phyloP scores from a whole-genome alignment of 2,113 vertebrate species.

The Nipponia nippon region DNA sequence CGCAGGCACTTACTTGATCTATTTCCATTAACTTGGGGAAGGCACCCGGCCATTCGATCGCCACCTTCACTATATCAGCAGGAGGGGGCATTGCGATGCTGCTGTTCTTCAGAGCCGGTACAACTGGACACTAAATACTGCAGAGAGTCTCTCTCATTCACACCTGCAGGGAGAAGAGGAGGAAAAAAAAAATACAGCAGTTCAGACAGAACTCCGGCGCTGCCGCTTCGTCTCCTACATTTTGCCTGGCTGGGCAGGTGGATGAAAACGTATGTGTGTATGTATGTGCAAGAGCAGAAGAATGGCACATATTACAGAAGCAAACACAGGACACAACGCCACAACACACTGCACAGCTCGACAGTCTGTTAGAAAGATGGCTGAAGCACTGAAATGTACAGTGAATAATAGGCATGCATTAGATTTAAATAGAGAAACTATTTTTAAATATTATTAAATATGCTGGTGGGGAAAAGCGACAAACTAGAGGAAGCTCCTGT shows the following conservation, averaged over 20 bases:
- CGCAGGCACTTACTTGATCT: constrained; percentile 85
- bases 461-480: not conserved
- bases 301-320: not conserved
- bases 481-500: not conserved
- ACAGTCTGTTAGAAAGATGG: constrained; percentile 52
- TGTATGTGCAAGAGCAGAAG: not conserved
- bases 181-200: not conserved
- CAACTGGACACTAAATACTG: constrained; percentile 37
- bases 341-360: not conserved
- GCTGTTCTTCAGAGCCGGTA: not conserved
- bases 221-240: not conserved
- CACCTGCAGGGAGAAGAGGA: constrained; percentile 45
- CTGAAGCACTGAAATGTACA: constrained; percentile 41
- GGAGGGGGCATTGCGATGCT: constrained; percentile 88
- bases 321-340: not conserved
- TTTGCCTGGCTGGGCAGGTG: constrained; percentile 19
- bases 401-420: constrained; percentile 53
- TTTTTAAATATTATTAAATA: constrained; percentile 48
- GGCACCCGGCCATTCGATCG: constrained; percentile 95
- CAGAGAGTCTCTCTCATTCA: constrained; percentile 55
- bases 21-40: constrained; percentile 98
- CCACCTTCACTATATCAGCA: constrained; percentile 96
- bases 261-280: not conserved
- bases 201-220: not conserved
- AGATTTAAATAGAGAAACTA: constrained; percentile 49